Percentiles rank a stretch among this genome's conserved stretches.
Conservation (phyloP, 2,113 vertebrate species). For the Psilopsiagon aurifrons region DNA sequence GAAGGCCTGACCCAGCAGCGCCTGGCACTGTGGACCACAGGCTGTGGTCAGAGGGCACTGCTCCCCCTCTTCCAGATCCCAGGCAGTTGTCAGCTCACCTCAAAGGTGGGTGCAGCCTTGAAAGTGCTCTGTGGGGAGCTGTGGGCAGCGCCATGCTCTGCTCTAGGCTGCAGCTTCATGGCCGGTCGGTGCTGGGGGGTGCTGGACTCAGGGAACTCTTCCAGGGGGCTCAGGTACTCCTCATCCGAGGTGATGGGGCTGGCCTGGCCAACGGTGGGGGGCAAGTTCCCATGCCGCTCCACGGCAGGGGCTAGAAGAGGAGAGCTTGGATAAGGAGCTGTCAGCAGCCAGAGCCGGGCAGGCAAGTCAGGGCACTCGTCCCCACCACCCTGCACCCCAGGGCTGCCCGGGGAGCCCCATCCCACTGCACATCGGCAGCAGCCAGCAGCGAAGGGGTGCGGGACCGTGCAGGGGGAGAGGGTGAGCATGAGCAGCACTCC, state of each 20-base stretch:
- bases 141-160: constrained; percentile 46
- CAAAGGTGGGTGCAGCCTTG: constrained; percentile 89
- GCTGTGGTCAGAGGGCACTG: neutral
- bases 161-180: constrained; percentile 75
- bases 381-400: neutral
- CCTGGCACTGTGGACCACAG: neutral
- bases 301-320: constrained; percentile 34
- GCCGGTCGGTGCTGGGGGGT: constrained; percentile 65
- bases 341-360: neutral
- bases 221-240: constrained; percentile 95
- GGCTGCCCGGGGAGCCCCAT: neutral
- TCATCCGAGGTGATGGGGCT: constrained; percentile 97
- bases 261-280: constrained; percentile 81
- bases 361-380: neutral
- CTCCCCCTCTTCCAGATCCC: neutral
- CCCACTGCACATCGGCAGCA: neutral
- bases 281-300: constrained; percentile 69
- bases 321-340: neutral
- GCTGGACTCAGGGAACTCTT: constrained; percentile 87
- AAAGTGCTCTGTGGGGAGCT: constrained; percentile 78
- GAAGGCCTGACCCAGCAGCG: neutral
- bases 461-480: neutral
- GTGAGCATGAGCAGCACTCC: neutral
- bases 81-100: constrained; percentile 75
- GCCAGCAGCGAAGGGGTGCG: constrained; percentile 37